Percentiles rank a stretch among this genome's conserved stretches.
These are phyloP conservation scores for Armadillidium nasatum DNA, from an alignment of 1,140 invertebrate species.

Conservation along the genomic window DNA sequence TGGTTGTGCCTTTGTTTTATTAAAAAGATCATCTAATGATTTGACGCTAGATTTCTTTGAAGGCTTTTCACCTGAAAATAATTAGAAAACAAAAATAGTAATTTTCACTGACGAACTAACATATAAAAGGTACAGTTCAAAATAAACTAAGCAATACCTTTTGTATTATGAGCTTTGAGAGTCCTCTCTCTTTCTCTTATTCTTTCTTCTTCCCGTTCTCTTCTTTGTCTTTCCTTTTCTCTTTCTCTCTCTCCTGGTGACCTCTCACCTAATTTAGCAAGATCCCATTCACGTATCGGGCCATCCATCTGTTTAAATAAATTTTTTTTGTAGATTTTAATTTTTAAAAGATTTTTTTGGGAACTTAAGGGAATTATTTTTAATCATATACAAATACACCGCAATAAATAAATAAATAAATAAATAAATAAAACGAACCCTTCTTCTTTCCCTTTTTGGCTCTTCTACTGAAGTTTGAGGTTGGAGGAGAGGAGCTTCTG, in stretches of 20 bases:
- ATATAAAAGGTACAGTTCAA: too few species aligned
- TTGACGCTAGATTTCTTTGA: conserved; percentile 22
- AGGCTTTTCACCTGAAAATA: neutral
- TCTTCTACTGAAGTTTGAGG: neutral
- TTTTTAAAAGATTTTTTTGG: too few species aligned
- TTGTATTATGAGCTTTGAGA: too few species aligned
- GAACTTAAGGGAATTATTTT: neutral
- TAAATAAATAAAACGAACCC: neutral
- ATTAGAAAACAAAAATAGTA: too few species aligned
- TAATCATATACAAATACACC: neutral
- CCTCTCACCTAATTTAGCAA: conserved; percentile 16
- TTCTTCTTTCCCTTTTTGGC: too few species aligned
- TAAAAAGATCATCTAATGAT: conserved; percentile 29
- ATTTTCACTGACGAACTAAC: too few species aligned
- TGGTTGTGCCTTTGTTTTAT: conserved; percentile 29
- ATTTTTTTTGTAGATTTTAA: too few species aligned
- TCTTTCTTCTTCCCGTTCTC: conserved; percentile 12
- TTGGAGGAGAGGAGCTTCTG: neutral
- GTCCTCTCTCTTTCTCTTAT: too few species aligned
- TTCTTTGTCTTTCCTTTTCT: conserved; percentile 19
- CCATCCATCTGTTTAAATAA: neutral
- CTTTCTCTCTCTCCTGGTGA: conserved; percentile 19
- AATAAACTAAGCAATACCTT: too few species aligned
- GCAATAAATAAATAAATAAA: too few species aligned
- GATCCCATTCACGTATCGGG: conserved; percentile 22